phyloP scores from a whole-genome alignment of 2,888 invertebrate genomes.

The Pristionchus entomophagus region DNA sequence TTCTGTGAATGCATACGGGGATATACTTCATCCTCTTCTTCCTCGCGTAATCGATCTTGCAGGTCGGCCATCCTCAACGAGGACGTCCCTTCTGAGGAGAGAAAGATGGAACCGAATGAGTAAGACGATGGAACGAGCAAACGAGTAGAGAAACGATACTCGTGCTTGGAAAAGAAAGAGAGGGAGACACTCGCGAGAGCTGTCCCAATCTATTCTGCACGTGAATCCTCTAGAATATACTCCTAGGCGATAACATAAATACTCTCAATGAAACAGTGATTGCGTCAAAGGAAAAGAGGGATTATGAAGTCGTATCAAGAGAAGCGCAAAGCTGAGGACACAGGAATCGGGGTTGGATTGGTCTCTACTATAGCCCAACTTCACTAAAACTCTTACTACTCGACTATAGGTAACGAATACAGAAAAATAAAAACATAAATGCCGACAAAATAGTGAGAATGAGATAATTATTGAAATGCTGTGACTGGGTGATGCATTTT shows the following conservation, averaged over 20 bases:
- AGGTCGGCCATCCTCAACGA: conserved; percentile 28
- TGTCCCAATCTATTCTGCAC: conserved; percentile 1
- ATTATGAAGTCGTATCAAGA: not conserved
- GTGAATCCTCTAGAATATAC: not conserved
- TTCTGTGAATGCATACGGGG: conserved; percentile 29
- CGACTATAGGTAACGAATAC: no score
- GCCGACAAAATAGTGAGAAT: no score
- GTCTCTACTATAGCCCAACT: no score
- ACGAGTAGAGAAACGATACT: conserved; percentile 1
- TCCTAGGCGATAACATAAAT: not conserved
- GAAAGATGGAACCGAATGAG: not conserved
- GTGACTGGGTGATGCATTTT: not conserved
- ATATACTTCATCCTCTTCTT: conserved; percentile 45
- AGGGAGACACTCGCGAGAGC: conserved; percentile 14
- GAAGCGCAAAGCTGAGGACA: no score
- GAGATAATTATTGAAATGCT: no score
- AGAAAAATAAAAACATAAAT: not conserved
- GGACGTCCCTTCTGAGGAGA: conserved; percentile 34
- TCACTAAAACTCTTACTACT: no score
- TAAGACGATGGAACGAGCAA: not conserved
- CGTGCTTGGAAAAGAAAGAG: conserved; percentile 15
- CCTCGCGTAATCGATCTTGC: conserved; percentile 31
- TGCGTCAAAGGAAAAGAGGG: not conserved
- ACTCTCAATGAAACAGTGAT: not conserved
- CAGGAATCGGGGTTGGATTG: no score